Conservation (phyloP, 1,140 invertebrate genomes). For the Hycleus phaleratus region DNA sequence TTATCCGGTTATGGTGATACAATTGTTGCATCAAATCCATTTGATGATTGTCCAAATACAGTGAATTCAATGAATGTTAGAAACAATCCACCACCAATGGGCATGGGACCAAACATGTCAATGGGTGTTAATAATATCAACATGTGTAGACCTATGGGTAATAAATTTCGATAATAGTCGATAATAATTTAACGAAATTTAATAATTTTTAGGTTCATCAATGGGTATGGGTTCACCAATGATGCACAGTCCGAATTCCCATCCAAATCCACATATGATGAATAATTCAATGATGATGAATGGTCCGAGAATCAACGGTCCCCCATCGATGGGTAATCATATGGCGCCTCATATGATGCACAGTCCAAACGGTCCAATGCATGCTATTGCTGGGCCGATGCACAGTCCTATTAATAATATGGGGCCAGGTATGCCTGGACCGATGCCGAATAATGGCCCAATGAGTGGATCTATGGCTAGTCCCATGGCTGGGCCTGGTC, state of each 20-base stretch:
- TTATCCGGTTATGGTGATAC: conserved; percentile 84
- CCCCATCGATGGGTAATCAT: conserved; percentile 28
- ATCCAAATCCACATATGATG: conserved; percentile 31
- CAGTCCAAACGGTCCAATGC: conserved; percentile 38
- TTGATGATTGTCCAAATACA: conserved; percentile 81
- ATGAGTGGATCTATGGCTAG: conserved; percentile 65
- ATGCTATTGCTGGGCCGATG: conserved; percentile 35
- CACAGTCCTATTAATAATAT: conserved; percentile 59
- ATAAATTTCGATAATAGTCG: conserved; percentile 21
- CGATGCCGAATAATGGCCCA: conserved; percentile 47
- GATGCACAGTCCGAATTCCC: conserved; percentile 43
- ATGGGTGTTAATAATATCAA: conserved; percentile 41
- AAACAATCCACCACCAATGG: conserved; percentile 41
- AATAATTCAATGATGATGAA: conserved; percentile 38
- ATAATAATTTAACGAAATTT: neutral
- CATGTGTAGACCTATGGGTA: conserved; percentile 58
- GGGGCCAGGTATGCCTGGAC: conserved; percentile 51
- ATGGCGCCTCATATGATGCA: conserved; percentile 37
- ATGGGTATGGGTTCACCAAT: conserved; percentile 48
- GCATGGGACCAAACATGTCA: conserved; percentile 41
- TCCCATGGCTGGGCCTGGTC: conserved; percentile 43
- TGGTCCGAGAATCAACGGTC: conserved; percentile 36
- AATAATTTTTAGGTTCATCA: conserved; percentile 5
- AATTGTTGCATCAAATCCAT: conserved; percentile 90
- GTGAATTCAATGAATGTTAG: conserved; percentile 54